phyloP scores from a whole-genome alignment of 2,113 vertebrate genomes.

The Pelusios castaneus region DNA sequence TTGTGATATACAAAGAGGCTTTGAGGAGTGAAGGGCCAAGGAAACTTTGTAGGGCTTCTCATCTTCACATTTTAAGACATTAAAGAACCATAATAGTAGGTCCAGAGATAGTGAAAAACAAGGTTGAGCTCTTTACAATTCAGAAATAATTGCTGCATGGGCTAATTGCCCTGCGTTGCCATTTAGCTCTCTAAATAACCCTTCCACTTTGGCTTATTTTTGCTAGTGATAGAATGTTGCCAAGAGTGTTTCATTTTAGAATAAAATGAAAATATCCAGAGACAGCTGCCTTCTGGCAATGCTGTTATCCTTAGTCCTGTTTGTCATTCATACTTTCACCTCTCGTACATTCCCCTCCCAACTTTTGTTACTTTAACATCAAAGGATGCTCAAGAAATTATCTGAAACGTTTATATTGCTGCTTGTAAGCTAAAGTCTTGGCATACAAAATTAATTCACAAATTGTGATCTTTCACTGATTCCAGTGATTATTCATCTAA shows the following conservation, averaged over 20 bases:
- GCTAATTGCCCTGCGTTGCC: constrained; percentile 23
- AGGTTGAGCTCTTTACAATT: constrained; percentile 21
- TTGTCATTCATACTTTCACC: constrained; percentile 8
- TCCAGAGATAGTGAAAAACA: constrained; percentile 1
- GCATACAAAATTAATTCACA: background rate
- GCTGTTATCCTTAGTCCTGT: background rate
- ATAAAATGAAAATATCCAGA: constrained; percentile 32
- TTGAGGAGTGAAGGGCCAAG: background rate
- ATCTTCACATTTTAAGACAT: background rate
- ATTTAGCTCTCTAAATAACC: constrained; percentile 20
- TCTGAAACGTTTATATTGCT: background rate
- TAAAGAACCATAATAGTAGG: background rate
- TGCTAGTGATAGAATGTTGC: background rate
- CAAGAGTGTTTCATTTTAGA: constrained; percentile 21
- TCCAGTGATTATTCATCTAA: constrained; percentile 16
- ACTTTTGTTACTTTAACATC: background rate
- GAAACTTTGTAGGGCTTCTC: background rate
- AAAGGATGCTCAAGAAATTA: constrained; percentile 14
- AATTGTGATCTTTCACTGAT: background rate
- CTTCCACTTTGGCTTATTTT: constrained; percentile 6
- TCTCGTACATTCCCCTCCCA: background rate
- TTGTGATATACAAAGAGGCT: background rate
- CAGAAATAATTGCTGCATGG: background rate
- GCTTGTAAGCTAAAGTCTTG: background rate
- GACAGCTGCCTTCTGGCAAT: background rate